Conservation (phyloP, 2,888 invertebrate species). For the Oxycera nigricornis region DNA sequence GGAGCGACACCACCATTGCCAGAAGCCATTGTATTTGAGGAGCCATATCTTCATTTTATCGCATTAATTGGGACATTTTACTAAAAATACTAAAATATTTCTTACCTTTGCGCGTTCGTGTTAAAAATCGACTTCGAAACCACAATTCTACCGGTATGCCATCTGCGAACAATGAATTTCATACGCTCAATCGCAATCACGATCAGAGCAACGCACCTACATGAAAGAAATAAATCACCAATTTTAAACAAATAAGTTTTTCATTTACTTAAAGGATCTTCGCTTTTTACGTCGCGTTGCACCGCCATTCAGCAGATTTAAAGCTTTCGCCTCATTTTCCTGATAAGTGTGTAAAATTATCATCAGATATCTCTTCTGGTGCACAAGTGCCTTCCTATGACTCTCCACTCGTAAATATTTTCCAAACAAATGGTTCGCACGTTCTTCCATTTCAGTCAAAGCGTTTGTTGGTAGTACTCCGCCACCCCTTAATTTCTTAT, state of each 20-base stretch:
- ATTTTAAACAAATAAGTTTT: background rate
- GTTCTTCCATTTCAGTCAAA: slow-evolving; percentile 57
- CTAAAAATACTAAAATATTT: background rate
- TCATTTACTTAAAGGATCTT: slow-evolving; percentile 59
- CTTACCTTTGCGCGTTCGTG: slow-evolving; percentile 3
- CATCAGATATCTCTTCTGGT: slow-evolving; percentile 88
- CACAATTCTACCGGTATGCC: slow-evolving; percentile 68
- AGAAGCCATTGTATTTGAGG: slow-evolving; percentile 8
- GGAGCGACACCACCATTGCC: background rate
- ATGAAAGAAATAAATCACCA: slow-evolving; percentile 48
- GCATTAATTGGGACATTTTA: slow-evolving; percentile 16
- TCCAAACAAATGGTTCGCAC: slow-evolving; percentile 69
- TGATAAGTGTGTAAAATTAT: slow-evolving; percentile 66
- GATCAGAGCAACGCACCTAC: slow-evolving; percentile 65
- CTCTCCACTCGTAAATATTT: slow-evolving; percentile 83
- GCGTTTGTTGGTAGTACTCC: slow-evolving; percentile 51
- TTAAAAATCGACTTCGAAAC: slow-evolving; percentile 62
- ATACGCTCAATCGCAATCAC: slow-evolving; percentile 70
- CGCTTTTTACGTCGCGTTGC: slow-evolving; percentile 50
- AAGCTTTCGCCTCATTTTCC: slow-evolving; percentile 57
- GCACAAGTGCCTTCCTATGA: slow-evolving; percentile 84
- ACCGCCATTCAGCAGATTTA: slow-evolving; percentile 51
- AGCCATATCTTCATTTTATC: slow-evolving; percentile 42
- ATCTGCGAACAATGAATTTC: slow-evolving; percentile 70
- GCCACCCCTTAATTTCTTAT: slow-evolving; percentile 62